phyloP scores from a whole-genome alignment of 2,113 vertebrate species.

The Oryzias melastigma region DNA sequence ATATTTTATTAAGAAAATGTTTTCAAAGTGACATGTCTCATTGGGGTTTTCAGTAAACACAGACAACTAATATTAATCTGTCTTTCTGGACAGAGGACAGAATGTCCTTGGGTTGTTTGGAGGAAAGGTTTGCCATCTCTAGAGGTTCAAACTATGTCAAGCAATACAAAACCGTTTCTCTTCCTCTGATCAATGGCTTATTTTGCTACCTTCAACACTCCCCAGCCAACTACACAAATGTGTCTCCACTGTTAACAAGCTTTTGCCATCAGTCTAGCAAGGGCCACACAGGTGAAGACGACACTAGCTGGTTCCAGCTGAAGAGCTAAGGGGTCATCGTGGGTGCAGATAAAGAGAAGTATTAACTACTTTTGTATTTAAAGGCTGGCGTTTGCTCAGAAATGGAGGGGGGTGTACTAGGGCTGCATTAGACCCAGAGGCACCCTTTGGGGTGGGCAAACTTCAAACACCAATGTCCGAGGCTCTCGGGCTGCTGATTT shows the following conservation, averaged over 20 bases:
- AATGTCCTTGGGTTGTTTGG: conserved; percentile 27
- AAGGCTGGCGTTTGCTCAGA: conserved; percentile 31
- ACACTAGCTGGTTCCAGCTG: conserved; percentile 13
- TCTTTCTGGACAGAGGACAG: conserved; percentile 23
- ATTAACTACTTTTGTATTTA: conserved; percentile 46
- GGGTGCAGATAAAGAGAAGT: conserved; percentile 31
- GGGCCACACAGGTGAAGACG: conserved; percentile 24
- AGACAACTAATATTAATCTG: conserved; percentile 4
- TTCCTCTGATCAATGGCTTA: conserved; percentile 28
- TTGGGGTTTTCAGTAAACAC: conserved; percentile 24
- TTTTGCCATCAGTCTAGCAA: conserved; percentile 51
- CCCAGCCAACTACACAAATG: conserved; percentile 57
- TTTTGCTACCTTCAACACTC: conserved; percentile 36
- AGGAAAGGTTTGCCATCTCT: conserved; percentile 49
- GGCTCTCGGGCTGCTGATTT: conserved; percentile 56
- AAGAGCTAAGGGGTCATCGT: conserved; percentile 31
- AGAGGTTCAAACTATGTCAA: conserved; percentile 14
- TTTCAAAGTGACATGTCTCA: conserved; percentile 29
- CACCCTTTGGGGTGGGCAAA: conserved; percentile 7
- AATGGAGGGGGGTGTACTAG: conserved; percentile 28
- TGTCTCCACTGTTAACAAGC: conserved; percentile 69
- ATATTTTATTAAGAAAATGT: conserved; percentile 49
- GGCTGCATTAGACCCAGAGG: conserved; percentile 52
- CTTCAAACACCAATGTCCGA: conserved; percentile 51
- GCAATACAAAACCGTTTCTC: conserved; percentile 17